A percentile compares a stretch with the other conserved stretches of the same genome.
These are phyloP conservation scores for Callopanchax toddi DNA, from an alignment of 2,113 vertebrate genomes.

Conservation along the genomic window DNA sequence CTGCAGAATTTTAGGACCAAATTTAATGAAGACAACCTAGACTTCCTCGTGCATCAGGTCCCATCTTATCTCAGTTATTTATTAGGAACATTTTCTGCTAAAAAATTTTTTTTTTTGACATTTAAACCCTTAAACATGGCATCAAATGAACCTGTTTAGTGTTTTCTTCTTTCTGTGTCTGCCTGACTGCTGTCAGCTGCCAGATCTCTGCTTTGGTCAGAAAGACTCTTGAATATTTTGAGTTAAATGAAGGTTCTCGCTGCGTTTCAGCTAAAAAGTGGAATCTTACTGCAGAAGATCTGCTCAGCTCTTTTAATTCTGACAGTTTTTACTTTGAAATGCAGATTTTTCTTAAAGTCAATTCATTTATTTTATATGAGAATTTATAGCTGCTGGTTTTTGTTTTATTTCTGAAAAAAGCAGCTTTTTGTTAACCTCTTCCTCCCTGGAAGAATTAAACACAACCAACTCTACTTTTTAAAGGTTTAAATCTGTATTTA, in stretches of 20 bases:
- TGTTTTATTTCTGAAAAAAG: not conserved
- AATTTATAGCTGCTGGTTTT: not conserved
- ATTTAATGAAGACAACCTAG: no score
- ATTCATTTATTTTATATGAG: not conserved
- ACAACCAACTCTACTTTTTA: not conserved
- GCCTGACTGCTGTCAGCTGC: not conserved
- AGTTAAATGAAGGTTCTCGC: not conserved
- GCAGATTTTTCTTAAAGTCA: not conserved
- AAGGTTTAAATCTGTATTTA: no score
- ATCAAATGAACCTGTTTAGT: no score
- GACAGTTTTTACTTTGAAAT: not conserved
- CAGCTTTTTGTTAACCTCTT: not conserved
- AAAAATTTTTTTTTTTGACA: no score
- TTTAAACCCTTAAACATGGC: no score
- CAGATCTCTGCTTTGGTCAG: not conserved
- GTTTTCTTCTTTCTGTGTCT: not conserved
- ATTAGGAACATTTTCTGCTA: no score
- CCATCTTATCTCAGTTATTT: no score
- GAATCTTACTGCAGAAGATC: not conserved
- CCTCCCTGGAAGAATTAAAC: not conserved
- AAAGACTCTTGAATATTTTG: conserved; percentile 1
- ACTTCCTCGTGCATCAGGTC: no score
- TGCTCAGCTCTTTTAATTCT: not conserved
- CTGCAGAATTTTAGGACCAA: no score
- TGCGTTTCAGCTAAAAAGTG: not conserved